These are phyloP conservation scores for Otolemur crassicaudatus DNA, from an alignment of 2,797 vertebrate species.

Conservation along the genomic window DNA sequence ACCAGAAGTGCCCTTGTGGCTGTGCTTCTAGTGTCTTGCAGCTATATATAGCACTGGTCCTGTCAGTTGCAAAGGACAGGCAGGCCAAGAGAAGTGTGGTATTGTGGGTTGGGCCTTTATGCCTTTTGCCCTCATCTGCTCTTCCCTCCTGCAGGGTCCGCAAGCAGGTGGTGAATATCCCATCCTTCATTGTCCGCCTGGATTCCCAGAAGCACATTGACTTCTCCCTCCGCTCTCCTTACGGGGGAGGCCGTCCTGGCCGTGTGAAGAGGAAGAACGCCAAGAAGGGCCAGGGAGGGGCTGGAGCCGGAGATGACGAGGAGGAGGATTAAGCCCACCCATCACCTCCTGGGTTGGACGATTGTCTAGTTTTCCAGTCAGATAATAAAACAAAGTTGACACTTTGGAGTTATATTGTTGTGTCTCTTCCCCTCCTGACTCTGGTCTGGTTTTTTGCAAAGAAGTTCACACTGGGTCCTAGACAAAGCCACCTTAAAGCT, in stretches of 20 bases:
- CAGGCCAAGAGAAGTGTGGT: accelerated
- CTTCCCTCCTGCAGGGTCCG: slow-evolving; percentile 89
- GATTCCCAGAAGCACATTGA: slow-evolving; percentile 98
- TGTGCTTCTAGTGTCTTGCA: no score
- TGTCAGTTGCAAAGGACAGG: accelerated
- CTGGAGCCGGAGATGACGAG: slow-evolving; percentile 94
- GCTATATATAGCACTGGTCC: accelerated
- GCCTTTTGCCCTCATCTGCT: not conserved
- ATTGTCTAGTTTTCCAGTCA: not conserved
- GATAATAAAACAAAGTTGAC: slow-evolving; percentile 56
- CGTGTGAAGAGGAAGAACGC: slow-evolving; percentile 97
- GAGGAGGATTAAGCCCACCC: slow-evolving; percentile 92
- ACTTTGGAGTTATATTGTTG: not conserved
- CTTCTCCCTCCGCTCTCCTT: slow-evolving; percentile 96
- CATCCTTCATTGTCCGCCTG: slow-evolving; percentile 96
- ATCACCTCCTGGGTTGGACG: accelerated
- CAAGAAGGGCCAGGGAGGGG: slow-evolving; percentile 96
- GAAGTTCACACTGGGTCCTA: accelerated
- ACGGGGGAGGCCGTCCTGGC: slow-evolving; percentile 94
- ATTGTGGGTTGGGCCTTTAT: no score
- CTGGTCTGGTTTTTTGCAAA: not conserved
- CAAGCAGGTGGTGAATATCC: slow-evolving; percentile 98
- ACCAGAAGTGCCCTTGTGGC: not conserved
- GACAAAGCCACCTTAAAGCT: not conserved
- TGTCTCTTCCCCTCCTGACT: no score